Percentiles rank a stretch among this genome's conserved stretches.
Evolutionary conservation across 2,888 invertebrate genomes (phyloP).

Genomic region (Pseudolycoriella hygida): DNA sequence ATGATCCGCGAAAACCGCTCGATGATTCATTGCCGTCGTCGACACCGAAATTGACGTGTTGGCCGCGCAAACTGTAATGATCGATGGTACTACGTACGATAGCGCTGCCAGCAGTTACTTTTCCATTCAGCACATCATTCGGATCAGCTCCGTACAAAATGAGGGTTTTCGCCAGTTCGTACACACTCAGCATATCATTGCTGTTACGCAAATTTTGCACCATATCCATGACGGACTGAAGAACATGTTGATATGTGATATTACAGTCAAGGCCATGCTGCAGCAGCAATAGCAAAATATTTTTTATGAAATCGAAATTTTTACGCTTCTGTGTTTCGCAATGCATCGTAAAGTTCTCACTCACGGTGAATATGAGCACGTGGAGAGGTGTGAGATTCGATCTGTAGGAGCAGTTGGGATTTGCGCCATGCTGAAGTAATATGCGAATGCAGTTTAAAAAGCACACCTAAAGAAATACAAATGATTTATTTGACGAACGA

Average conservation of each 20-base stretch:
- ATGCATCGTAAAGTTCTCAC: conserved; percentile 49
- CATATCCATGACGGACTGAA: conserved; percentile 52
- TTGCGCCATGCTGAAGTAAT: conserved; percentile 49
- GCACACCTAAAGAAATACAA: conserved; percentile 34
- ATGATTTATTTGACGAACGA: conserved; percentile 7
- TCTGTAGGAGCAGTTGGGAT: conserved; percentile 52
- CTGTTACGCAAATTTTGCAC: conserved; percentile 47
- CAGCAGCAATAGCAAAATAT: conserved; percentile 42
- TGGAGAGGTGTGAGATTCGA: conserved; percentile 50
- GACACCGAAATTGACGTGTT: conserved; percentile 2
- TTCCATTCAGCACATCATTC: conserved; percentile 34
- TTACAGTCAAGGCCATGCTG: conserved; percentile 51
- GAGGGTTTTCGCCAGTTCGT: conserved; percentile 48
- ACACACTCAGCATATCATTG: conserved; percentile 46
- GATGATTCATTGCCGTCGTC: not conserved
- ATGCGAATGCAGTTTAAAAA: conserved; percentile 52
- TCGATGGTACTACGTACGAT: conserved; percentile 28
- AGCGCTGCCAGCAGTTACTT: conserved; percentile 24
- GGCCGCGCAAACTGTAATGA: conserved; percentile 16
- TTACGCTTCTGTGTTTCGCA: conserved; percentile 46
- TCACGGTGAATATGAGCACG: conserved; percentile 50
- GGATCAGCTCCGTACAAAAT: conserved; percentile 61
- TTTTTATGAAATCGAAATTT: conserved; percentile 52
- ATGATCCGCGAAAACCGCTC: conserved; percentile 19
- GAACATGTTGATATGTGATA: conserved; percentile 46